Conservation (phyloP, 2,113 vertebrate species). For the Oryzias celebensis region DNA sequence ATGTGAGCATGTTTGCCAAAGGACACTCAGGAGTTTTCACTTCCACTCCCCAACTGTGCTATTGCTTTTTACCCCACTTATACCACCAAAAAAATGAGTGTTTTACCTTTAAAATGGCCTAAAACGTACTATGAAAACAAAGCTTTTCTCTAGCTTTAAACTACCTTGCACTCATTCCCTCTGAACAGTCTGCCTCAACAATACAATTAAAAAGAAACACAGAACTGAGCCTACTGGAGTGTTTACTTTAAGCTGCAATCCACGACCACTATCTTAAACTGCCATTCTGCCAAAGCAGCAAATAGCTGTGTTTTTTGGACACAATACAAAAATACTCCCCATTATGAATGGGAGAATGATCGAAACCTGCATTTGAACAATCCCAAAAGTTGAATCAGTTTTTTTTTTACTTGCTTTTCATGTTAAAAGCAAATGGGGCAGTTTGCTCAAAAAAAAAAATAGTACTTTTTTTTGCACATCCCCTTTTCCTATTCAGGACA, state of each 20-base stretch:
- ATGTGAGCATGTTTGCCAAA: slow-evolving; percentile 32
- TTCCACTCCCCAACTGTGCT: slow-evolving; percentile 44
- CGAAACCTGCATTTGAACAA: slow-evolving; percentile 12
- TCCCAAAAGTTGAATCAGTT: slow-evolving; percentile 14
- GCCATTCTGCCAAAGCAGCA: slow-evolving; percentile 21
- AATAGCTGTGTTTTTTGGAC: slow-evolving; percentile 24
- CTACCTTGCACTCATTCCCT: slow-evolving; percentile 46
- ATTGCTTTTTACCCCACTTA: slow-evolving; percentile 31
- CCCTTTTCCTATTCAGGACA: slow-evolving; percentile 35
- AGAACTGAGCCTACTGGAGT: background rate
- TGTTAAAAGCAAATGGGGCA: slow-evolving; percentile 20
- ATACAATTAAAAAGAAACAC: slow-evolving; percentile 11
- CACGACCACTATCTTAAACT: slow-evolving; percentile 22
- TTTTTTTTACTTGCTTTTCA: background rate
- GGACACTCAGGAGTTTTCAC: slow-evolving; percentile 54
- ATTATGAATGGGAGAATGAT: slow-evolving; percentile 17
- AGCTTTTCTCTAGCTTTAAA: slow-evolving; percentile 44
- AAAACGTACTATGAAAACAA: slow-evolving; percentile 39
- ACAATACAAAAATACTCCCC: slow-evolving; percentile 23
- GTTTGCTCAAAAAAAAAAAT: slow-evolving; percentile 9
- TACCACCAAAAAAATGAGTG: too few species aligned
- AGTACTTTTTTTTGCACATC: slow-evolving; percentile 46
- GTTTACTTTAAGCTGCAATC: slow-evolving; percentile 7
- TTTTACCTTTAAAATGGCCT: background rate
- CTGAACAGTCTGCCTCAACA: slow-evolving; percentile 17